These are phyloP conservation scores for Torymus tubicola DNA, from an alignment of 2,888 invertebrate genomes.

Conservation along the genomic window DNA sequence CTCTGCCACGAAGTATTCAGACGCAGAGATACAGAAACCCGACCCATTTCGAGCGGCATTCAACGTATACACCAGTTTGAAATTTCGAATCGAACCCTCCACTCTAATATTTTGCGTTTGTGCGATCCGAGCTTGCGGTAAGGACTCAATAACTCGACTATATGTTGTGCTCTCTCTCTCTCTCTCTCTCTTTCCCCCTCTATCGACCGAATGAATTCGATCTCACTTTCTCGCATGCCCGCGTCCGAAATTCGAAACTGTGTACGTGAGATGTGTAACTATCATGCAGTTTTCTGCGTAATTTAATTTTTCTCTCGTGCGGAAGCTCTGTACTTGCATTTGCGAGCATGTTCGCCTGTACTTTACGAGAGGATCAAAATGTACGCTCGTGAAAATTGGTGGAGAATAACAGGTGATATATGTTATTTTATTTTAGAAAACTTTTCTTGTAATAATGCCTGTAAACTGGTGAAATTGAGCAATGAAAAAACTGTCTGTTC, in stretches of 20 bases:
- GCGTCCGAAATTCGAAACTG: constrained; percentile 23
- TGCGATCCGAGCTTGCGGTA: constrained; percentile 20
- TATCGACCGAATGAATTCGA: background rate
- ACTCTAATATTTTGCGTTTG: constrained; percentile 14
- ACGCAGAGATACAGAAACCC: too few relatives aligned
- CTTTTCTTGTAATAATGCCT: background rate
- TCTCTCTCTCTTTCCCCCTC: constrained; percentile 1
- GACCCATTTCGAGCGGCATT: too few relatives aligned
- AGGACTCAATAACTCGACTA: constrained; percentile 14
- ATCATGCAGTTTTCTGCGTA: constrained; percentile 19
- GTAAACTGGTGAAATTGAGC: too few relatives aligned
- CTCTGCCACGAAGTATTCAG: too few relatives aligned
- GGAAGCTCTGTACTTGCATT: too few relatives aligned
- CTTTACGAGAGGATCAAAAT: too few relatives aligned
- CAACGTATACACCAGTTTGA: background rate
- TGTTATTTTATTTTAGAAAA: background rate
- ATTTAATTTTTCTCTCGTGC: constrained; percentile 21
- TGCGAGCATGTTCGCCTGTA: too few relatives aligned
- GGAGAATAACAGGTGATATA: too few relatives aligned
- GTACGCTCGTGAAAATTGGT: too few relatives aligned
- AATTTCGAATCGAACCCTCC: constrained; percentile 8
- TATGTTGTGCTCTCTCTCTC: constrained; percentile 13
- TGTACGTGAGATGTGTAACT: constrained; percentile 5
- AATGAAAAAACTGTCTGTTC: too few relatives aligned
- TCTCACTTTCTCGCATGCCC: too few relatives aligned